A percentile compares a stretch with the other conserved stretches of the same genome.
Conservation (phyloP, 2,797 vertebrate species). For the Malurus splendens region DNA sequence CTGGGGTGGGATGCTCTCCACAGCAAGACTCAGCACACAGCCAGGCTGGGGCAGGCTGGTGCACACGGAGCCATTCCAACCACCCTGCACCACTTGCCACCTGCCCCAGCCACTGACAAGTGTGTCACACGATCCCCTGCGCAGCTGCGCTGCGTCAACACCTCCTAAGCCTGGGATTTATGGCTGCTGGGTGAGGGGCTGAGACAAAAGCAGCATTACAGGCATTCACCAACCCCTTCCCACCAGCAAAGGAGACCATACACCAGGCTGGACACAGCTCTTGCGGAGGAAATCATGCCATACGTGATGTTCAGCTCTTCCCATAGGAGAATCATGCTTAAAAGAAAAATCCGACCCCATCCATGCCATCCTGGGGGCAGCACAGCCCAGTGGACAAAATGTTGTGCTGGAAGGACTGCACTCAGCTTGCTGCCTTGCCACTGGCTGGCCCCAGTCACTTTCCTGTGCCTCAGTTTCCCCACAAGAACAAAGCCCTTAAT, state of each 20-base stretch:
- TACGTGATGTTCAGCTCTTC: fast-evolving
- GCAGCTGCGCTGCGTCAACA: not conserved
- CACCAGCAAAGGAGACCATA: fast-evolving
- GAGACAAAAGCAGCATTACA: fast-evolving
- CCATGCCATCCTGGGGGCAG: not conserved
- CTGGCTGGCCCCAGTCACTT: not conserved
- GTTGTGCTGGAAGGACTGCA: not conserved
- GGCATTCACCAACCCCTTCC: fast-evolving
- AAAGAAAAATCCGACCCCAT: not conserved
- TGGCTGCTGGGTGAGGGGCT: fast-evolving
- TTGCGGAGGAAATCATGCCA: fast-evolving
- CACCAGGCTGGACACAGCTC: fast-evolving
- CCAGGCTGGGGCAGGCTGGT: not conserved
- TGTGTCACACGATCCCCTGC: fast-evolving
- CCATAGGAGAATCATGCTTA: not conserved
- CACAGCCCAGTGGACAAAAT: not conserved
- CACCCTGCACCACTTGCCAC: fast-evolving
- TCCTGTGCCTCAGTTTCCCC: not conserved
- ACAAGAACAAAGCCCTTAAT: not conserved
- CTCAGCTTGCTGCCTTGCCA: not conserved
- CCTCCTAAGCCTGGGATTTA: slow-evolving; percentile 7
- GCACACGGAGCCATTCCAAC: fast-evolving
- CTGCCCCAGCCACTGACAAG: not conserved
- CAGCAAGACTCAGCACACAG: not conserved
- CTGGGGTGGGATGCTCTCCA: not conserved